Percentiles rank a stretch among this genome's conserved stretches.
Evolutionary conservation across 1,140 invertebrate genomes (phyloP).

Genomic region (Pentalonia nigronervosa): DNA sequence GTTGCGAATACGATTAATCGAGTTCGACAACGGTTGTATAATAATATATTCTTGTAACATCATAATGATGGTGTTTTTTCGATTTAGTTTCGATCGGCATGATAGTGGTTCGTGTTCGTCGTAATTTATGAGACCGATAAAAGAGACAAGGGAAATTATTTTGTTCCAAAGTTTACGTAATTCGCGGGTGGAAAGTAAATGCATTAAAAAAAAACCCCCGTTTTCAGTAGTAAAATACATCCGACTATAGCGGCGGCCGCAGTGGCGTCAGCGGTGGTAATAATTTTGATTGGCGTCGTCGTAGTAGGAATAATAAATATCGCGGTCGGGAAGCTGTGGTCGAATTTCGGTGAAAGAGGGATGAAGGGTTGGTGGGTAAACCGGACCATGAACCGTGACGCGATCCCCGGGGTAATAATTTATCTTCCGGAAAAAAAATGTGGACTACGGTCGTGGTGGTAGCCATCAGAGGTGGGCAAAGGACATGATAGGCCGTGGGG

Average conservation of each 20-base stretch:
- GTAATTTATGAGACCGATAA: background rate
- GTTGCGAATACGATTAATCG: background rate
- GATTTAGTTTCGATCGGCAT: background rate
- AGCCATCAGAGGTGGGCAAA: background rate
- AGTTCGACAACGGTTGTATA: background rate
- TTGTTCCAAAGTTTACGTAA: background rate
- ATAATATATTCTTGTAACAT: background rate
- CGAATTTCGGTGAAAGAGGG: background rate
- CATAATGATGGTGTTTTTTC: background rate
- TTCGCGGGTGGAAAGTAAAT: background rate
- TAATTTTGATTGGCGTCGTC: slow-evolving; percentile 14
- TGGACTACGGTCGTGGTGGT: background rate
- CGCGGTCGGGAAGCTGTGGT: background rate
- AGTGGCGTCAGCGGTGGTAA: background rate
- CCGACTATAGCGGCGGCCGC: background rate
- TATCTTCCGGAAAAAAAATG: slow-evolving; percentile 45
- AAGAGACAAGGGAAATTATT: background rate
- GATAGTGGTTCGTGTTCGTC: background rate
- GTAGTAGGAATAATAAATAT: slow-evolving; percentile 3
- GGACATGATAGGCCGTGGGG: background rate
- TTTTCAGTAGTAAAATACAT: background rate
- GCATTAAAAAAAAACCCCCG: background rate
- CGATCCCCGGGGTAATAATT: slow-evolving; percentile 54
- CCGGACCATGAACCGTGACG: background rate
- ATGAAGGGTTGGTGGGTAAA: background rate